phyloP scores from a whole-genome alignment of 2,113 vertebrate species.

The Prietella phreatophila region DNA sequence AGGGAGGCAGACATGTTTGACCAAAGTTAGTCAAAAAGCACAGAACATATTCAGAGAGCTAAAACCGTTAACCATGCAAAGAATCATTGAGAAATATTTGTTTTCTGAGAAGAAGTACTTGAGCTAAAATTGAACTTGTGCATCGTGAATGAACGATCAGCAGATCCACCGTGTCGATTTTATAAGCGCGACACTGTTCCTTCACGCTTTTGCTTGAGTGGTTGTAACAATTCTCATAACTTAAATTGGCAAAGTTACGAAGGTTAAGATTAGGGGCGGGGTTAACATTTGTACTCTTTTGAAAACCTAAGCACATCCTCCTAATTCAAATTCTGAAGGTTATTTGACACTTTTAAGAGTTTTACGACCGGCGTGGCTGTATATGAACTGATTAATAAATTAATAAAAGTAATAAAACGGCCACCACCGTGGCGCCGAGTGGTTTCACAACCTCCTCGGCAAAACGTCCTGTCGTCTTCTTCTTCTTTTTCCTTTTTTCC shows the following conservation, averaged over 20 bases:
- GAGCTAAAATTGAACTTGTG: too few relatives aligned
- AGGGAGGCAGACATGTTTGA: too few relatives aligned
- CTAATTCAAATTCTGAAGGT: neutral
- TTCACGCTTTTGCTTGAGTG: neutral
- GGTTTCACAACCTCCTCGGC: neutral
- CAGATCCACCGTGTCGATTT: neutral
- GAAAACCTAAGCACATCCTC: neutral
- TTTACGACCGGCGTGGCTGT: too few relatives aligned
- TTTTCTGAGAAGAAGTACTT: too few relatives aligned
- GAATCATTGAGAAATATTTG: neutral
- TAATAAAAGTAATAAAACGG: neutral
- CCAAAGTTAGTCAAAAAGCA: neutral
- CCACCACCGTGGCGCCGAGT: neutral
- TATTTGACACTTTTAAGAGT: too few relatives aligned
- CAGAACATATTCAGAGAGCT: neutral
- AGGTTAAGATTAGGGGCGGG: neutral
- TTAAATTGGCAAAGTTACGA: neutral
- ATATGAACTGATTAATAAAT: neutral
- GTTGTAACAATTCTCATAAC: neutral
- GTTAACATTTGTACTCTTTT: neutral
- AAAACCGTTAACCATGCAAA: neutral
- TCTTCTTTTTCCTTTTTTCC: neutral
- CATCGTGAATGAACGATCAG: too few relatives aligned
- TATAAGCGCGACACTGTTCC: neutral
- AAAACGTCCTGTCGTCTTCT: neutral